Base-by-base conservation (phyloP, 2,113 vertebrate species). In the Papio anubis region DNA sequence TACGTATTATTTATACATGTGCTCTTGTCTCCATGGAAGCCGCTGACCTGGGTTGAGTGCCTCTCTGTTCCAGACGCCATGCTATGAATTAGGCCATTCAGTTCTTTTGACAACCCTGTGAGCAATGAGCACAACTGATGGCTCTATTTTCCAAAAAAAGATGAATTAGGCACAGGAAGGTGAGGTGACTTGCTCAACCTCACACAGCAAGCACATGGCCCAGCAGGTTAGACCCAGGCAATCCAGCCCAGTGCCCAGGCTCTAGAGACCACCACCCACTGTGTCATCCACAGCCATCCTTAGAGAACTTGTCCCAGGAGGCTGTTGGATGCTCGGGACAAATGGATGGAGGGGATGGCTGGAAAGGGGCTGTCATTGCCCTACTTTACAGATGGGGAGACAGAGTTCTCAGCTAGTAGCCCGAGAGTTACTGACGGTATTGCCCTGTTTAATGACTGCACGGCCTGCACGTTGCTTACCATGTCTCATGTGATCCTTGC, bases 1-100 rank as follows among this genome's bases (percentile, higher is more conserved):
- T 0, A 2, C 0, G 0, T 5, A 0, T 8, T 50, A 23, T 75
- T 57, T 59, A 1, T 2, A 25, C 27, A 4, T 1, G 3, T 2
- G 0, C 12, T 1, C 11, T 18, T 3, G 0, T 79, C 84, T 20
- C 88, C 55, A 0, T 73, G 82, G 45, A 13, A 48, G 40, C 82
- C 5, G 38, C 76, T 66, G 87, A 18, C 88, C 87, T 88, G 16
- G 13, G 45, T 0, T 2, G 45, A 25, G 55, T 7, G 1, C 52
- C 9, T 8, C 61, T 50, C 45, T 50, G 61, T 17, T 59, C 55
- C 6, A 38, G 82, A 78, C 3, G 0, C 72, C 0, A 11, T 40
- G 48, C 55, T 61, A 2, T 20, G n/a, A 7, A 6, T 52, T 20
- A 83, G 59, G n/a, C 6, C 66, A 75, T 32, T 68, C 6, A 0